Evolutionary conservation across 2,113 vertebrate genomes (phyloP).

Genomic region (Sclerurus mexicanus): DNA sequence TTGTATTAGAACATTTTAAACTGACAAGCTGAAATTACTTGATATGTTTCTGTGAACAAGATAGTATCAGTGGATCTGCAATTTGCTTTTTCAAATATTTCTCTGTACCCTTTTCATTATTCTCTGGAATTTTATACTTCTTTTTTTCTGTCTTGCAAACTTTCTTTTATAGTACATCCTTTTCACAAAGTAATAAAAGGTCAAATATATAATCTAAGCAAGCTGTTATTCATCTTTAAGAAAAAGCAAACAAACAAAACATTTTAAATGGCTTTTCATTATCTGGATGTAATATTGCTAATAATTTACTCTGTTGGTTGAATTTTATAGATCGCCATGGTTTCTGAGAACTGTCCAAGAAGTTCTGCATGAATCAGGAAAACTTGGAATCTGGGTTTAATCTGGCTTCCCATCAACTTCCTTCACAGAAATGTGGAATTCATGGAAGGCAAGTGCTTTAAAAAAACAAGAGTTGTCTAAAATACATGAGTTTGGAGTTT

Average conservation of each 20-base stretch:
- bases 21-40: neutral
- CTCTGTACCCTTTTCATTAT: neutral
- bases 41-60: neutral
- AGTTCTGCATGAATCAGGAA: neutral
- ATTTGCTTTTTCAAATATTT: neutral
- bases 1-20: slow-evolving; percentile 19
- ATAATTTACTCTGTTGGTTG: neutral
- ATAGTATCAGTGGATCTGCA: neutral
- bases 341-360: neutral
- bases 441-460: neutral
- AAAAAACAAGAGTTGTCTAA: neutral
- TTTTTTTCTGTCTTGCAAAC: neutral
- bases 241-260: neutral
- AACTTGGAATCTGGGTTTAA: neutral
- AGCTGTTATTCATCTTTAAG: rapidly evolving
- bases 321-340: neutral
- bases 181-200: neutral
- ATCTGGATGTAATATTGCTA: neutral
- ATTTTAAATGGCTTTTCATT: neutral
- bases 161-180: neutral
- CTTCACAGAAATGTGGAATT: neutral
- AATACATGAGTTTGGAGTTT: neutral
- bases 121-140: neutral
- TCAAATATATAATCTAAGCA: neutral
- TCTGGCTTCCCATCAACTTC: neutral